A percentile compares a stretch with the other conserved stretches of the same genome.
phyloP scores from a whole-genome alignment of 2,797 vertebrate genomes.

The Microtus obscurus region DNA sequence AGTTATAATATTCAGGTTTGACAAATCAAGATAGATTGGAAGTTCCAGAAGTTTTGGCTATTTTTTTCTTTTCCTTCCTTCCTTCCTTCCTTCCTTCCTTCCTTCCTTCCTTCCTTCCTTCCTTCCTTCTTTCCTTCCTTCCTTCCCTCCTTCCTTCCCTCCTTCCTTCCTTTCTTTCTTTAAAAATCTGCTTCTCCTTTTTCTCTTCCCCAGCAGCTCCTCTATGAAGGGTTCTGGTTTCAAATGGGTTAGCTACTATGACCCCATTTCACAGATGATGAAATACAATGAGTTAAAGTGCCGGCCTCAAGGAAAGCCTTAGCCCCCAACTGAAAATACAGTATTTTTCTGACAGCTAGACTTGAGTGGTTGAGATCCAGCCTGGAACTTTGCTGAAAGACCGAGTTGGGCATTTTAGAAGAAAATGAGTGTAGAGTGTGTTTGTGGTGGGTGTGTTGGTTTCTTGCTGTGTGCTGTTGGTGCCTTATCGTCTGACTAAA shows the following conservation, averaged over 20 bases:
- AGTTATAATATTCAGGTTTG: neutral
- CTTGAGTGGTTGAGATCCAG: neutral
- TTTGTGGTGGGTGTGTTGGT: neutral
- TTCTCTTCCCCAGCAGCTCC: neutral
- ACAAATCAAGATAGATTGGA: conserved; percentile 41
- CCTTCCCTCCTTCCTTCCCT: too few species aligned
- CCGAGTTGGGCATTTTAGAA: neutral
- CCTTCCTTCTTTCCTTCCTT: too few species aligned
- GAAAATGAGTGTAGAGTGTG: neutral
- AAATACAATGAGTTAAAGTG: neutral
- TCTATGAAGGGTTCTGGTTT: neutral
- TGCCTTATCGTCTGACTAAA: neutral
- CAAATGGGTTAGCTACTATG: neutral
- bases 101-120: neutral
- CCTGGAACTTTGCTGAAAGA: neutral
- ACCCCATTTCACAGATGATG: conserved; percentile 34
- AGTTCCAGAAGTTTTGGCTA: neutral
- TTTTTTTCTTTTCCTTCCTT: neutral
- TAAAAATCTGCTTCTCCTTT: neutral
- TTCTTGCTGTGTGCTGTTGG: neutral
- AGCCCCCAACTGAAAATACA: neutral
- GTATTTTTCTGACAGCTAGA: neutral
- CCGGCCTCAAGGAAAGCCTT: conserved; percentile 15
- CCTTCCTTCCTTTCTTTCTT: too few species aligned
- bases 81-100: too few species aligned